Base-by-base conservation (phyloP, 2,888 invertebrate species). In the Epistrophella euchroma region DNA sequence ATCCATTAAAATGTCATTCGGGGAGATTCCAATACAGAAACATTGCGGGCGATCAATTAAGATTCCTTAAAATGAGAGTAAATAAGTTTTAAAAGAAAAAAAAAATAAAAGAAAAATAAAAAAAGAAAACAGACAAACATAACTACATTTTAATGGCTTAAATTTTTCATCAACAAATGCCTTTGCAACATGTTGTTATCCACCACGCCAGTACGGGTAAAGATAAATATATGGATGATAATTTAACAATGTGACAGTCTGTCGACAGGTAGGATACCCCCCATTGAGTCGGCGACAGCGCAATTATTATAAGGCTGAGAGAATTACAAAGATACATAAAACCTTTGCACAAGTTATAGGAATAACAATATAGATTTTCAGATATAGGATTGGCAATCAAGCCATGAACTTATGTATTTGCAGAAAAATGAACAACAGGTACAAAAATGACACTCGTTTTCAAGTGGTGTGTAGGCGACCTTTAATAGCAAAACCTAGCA, bases 231-330 rank as follows among this genome's bases (percentile, higher is more conserved):
- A 71, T 56, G 52, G 43, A 56, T 74, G 56, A 56, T 79, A 70
- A 50, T 79, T 80, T 45, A 66, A 73, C 74, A 62, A 76, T 79
- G 79, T 79, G 84, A 84, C 75, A 79, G 71, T 35, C 66, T 72
- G 75, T 68, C 79, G 72, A 58, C 75, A 79, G 84, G 79, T 84
- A 84, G 66, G 37, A 45, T 60, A 72, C 60, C 71, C 72, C 84
- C 84, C 71, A 75, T 52, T 43, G 79, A 55, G 79, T 25, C 83
- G 84, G 58, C 84, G 66, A 71, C 66, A 71, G 62, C 19, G 62
- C 19, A 37, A 78, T 52, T 73, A 52, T 13, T 32, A 25, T 25
- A 25, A 66, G 17, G 19, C 35, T 11, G 56, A 55, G 32, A 35
- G 19, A 28, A 37, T 19, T 15, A 25, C 6, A 5, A 5, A 32